Conservation (phyloP, 2,888 invertebrate species). For the Altica lythri region DNA sequence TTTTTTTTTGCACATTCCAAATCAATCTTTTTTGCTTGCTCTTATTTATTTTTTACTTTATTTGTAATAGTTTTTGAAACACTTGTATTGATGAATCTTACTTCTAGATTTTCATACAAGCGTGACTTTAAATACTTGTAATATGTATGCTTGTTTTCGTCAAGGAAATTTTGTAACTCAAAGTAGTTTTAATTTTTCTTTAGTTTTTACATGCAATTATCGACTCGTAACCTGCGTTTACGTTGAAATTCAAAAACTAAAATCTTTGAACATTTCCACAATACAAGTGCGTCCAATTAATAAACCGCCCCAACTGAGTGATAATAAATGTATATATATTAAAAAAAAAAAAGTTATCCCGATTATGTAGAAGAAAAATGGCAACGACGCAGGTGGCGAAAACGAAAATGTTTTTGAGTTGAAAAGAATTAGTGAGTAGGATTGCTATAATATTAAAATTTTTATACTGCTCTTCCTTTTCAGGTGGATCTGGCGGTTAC, state of each 20-base stretch:
- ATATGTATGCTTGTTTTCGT: not conserved
- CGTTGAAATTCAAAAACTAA: not conserved
- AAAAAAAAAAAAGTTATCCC: conserved; percentile 31
- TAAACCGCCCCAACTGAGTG: conserved; percentile 21
- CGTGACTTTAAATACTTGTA: no score
- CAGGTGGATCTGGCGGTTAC: conserved; percentile 61
- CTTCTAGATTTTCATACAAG: not conserved
- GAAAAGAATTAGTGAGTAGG: conserved; percentile 50
- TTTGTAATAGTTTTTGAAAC: not conserved
- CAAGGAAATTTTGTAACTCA: conserved; percentile 3
- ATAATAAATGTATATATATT: no score
- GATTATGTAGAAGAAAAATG: conserved; percentile 30
- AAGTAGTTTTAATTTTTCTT: conserved; percentile 8
- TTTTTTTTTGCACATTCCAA: conserved; percentile 11
- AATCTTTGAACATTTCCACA: conserved; percentile 30
- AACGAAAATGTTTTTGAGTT: conserved; percentile 42
- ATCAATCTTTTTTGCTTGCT: not conserved
- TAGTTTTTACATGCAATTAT: conserved; percentile 12
- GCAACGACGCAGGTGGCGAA: conserved; percentile 48
- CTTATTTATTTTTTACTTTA: not conserved
- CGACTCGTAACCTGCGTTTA: conserved; percentile 42
- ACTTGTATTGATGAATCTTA: conserved; percentile 13
- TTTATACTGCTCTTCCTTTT: conserved; percentile 52
- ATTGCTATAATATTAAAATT: conserved; percentile 50
- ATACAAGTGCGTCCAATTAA: conserved; percentile 34